Evolutionary conservation across 2,113 vertebrate species (phyloP).

Genomic region (Astur gentilis): DNA sequence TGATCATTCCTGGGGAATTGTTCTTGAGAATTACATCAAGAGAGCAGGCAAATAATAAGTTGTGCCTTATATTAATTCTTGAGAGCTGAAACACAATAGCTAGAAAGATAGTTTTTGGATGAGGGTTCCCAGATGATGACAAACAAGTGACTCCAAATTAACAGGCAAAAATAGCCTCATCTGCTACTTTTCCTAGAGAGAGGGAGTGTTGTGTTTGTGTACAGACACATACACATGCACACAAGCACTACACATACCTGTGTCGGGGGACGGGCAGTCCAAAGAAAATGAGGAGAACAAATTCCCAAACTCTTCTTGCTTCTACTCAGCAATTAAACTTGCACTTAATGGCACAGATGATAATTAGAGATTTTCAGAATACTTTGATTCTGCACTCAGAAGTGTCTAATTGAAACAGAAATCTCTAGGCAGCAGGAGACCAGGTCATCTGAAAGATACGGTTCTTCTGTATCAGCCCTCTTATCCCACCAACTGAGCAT

Average conservation of each 20-base stretch:
- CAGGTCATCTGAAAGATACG: neutral
- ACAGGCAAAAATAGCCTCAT: neutral
- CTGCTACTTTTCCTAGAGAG: neutral
- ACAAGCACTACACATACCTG: fast-evolving
- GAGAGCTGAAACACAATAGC: neutral
- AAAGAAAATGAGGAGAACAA: neutral
- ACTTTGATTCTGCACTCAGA: neutral
- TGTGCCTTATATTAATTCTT: fast-evolving
- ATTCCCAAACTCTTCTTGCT: neutral
- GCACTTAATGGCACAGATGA: neutral
- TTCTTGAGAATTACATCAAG: neutral
- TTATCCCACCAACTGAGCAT: neutral
- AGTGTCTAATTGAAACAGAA: neutral
- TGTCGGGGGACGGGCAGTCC: neutral
- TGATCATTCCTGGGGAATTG: fast-evolving
- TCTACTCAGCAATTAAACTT: neutral
- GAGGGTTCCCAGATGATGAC: neutral
- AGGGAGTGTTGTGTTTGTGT: neutral
- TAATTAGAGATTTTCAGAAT: neutral
- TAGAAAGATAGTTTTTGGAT: fast-evolving
- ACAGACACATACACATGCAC: too few species aligned
- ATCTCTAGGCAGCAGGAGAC: neutral
- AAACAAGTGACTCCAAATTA: neutral
- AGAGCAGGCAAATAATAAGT: neutral
- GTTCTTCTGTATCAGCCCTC: neutral